Evolutionary conservation across 2,113 vertebrate genomes (phyloP).

Genomic region (Lutjanus erythropterus): DNA sequence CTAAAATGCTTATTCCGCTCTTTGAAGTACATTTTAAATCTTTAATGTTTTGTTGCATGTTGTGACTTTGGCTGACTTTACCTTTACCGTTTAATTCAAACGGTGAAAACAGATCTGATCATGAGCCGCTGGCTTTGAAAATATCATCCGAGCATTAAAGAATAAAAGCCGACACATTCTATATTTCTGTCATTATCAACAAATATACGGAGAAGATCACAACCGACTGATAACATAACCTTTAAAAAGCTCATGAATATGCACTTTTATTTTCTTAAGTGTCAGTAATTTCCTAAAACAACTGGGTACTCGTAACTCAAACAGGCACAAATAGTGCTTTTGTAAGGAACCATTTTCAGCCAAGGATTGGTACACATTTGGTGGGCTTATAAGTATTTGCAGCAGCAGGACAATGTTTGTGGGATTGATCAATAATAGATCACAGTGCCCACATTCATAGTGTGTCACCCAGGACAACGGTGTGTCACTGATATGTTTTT

Average conservation of each 20-base stretch:
- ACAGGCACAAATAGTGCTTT: neutral
- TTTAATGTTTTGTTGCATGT: slow-evolving; percentile 11
- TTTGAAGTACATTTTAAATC: slow-evolving; percentile 26
- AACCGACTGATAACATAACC: neutral
- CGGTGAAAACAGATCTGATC: neutral
- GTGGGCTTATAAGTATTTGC: too few relatives aligned
- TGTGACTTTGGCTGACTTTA: slow-evolving; percentile 14
- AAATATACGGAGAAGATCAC: neutral
- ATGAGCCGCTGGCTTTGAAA: neutral
- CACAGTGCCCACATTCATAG: too few relatives aligned
- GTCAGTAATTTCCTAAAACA: neutral
- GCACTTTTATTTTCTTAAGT: neutral
- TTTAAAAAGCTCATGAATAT: neutral
- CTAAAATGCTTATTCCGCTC: neutral
- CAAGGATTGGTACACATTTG: neutral
- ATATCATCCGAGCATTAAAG: neutral
- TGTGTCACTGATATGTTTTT: too few relatives aligned
- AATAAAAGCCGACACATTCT: too few relatives aligned
- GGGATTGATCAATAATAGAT: neutral
- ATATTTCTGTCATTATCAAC: neutral
- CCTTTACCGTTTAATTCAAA: slow-evolving; percentile 5
- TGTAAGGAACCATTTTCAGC: neutral
- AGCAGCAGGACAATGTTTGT: too few relatives aligned
- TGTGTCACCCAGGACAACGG: too few relatives aligned
- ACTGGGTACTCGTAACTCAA: neutral